Base-by-base conservation (phyloP, 1,140 invertebrate species). In the Drosophila navojoa region DNA sequence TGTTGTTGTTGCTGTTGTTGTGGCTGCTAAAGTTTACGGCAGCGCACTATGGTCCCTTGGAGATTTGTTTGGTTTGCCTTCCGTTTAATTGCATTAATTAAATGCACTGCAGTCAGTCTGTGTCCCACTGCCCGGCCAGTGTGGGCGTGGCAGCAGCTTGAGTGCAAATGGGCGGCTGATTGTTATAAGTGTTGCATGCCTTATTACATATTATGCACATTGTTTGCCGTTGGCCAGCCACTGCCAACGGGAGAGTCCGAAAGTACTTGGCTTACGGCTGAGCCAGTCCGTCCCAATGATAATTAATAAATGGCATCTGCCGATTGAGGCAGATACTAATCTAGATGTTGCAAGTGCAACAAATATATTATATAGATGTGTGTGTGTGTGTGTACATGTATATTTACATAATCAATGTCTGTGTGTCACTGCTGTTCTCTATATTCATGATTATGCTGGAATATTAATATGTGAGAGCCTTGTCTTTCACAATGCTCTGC, bases 61-160 rank as follows among this genome's bases (percentile, higher is more conserved):
- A 25, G 49, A 61, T 71, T 71, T 74, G 71, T 70, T 74, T 74
- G 71, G 58, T 74, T 69, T 74, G 40, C 45, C 38, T 57, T 61
- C 67, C 71, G 58, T 71, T 75, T 75, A 63, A 73, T 75, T 70
- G 72, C 67, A 71, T 70, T 75, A 75, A 71, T 75, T 75, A 70
- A 70, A 75, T 71, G 45, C 72, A 58, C 22, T 57, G 38, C 49
- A 45, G 42, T 27, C 69, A 22, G 19, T 22, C 19, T 22, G 19
- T 44, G 45, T 47, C 67, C 29, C 38, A 9, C 50, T 60, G 32
- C 32, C 32, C 35, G 3, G 11, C 19, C 16, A 35, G 55, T 29
- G 40, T 58, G 40, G 57, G 55, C 59, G 38, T 32, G 58, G 19
- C 49, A 11, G 5, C 6, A 4, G 29, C 13, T 5, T 3, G 0